Percentiles rank a stretch among this genome's conserved stretches.
Conservation (phyloP, 2,797 vertebrate genomes). For the Oreochromis mossambicus region DNA sequence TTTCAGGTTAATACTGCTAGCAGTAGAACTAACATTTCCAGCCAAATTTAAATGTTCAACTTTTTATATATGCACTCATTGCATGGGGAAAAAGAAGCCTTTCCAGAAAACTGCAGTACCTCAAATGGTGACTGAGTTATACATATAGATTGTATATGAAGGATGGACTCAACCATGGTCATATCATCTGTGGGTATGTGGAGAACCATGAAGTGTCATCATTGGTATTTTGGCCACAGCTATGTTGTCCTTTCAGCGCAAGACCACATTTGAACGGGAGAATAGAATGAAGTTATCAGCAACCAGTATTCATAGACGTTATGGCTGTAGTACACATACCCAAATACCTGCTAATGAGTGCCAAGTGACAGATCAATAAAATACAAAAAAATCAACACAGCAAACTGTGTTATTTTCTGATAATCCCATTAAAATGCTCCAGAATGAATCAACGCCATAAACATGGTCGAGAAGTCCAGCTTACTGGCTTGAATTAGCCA, state of each 20-base stretch:
- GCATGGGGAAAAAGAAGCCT: too few species aligned
- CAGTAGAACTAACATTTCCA: background rate
- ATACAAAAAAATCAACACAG: too few species aligned
- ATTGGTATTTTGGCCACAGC: background rate
- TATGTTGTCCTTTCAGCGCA: background rate
- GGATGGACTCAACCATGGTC: background rate
- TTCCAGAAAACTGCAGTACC: too few species aligned
- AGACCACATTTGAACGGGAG: background rate
- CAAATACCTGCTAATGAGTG: background rate
- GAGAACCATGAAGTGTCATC: background rate
- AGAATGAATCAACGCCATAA: too few species aligned
- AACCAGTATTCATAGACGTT: background rate
- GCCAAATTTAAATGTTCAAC: too few species aligned
- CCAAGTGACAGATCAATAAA: too few species aligned
- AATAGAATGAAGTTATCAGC: background rate
- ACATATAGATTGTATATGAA: background rate
- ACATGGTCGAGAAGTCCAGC: too few species aligned
- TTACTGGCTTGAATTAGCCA: too few species aligned
- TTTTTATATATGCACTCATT: too few species aligned
- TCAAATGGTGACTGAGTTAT: accelerated
- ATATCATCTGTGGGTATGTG: background rate
- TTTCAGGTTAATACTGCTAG: background rate
- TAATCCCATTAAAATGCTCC: too few species aligned
- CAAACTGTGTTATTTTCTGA: too few species aligned
- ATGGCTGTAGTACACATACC: background rate